Evolutionary conservation across 2,888 invertebrate genomes (phyloP).

Genomic region (Drosophila ezoana): DNA sequence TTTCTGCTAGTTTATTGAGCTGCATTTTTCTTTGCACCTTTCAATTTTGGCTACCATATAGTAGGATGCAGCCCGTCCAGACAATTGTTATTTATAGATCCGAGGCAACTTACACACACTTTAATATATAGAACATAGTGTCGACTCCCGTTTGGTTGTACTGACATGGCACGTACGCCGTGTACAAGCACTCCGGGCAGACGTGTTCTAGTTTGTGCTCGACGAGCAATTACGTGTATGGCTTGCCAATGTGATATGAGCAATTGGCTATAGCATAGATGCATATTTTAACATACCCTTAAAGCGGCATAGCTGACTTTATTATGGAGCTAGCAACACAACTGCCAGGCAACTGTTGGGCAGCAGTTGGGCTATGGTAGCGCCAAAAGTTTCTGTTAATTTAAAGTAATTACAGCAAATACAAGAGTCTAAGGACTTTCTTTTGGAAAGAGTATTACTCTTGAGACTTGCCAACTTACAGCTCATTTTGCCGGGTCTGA

Average conservation of each 20-base stretch:
- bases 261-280: constrained; percentile 44
- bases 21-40: constrained; percentile 62
- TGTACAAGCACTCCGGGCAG: constrained; percentile 45
- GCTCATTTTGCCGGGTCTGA: background rate
- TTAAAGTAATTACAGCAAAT: background rate
- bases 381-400: background rate
- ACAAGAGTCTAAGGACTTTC: too few relatives aligned
- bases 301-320: constrained; percentile 3
- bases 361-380: background rate
- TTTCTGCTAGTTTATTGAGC: constrained; percentile 72
- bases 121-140: constrained; percentile 62
- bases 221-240: constrained; percentile 66
- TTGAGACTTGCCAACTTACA: background rate
- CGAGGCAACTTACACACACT: constrained; percentile 29
- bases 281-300: constrained; percentile 50
- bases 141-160: constrained; percentile 51
- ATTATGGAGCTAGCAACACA: background rate
- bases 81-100: constrained; percentile 65
- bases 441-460: constrained; percentile 12
- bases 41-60: constrained; percentile 47
- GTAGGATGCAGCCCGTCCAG: constrained; percentile 26
- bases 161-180: constrained; percentile 64
- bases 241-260: constrained; percentile 52
- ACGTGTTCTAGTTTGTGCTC: constrained; percentile 74
- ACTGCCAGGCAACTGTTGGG: background rate